Evolutionary conservation across 2,113 vertebrate species (phyloP).

Genomic region (Regulus satrapa): DNA sequence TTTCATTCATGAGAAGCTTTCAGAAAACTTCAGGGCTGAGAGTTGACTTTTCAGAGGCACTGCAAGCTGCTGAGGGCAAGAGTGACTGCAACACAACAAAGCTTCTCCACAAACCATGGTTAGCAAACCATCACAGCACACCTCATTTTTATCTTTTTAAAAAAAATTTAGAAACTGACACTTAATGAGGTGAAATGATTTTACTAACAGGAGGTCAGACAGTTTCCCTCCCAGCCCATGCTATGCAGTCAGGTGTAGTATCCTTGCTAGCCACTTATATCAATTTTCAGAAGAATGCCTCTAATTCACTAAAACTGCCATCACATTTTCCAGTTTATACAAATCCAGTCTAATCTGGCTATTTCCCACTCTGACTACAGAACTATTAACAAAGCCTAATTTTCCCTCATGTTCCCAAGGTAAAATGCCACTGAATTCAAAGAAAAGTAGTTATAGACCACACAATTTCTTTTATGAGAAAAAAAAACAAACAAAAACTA

Average conservation of each 20-base stretch:
- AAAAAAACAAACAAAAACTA: too few species aligned
- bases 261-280: rapidly evolving
- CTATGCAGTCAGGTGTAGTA: background rate
- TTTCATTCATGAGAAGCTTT: too few species aligned
- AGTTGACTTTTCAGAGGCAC: background rate
- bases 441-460: background rate
- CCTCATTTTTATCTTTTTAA: background rate
- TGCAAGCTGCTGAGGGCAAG: background rate
- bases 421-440: background rate
- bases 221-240: background rate
- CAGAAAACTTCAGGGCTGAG: background rate
- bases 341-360: background rate
- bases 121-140: background rate
- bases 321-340: background rate
- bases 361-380: background rate
- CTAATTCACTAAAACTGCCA: background rate
- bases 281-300: background rate
- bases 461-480: background rate
- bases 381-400: background rate
- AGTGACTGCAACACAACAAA: background rate
- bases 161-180: background rate
- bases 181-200: background rate
- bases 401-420: background rate
- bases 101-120: background rate
- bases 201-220: background rate